Base-by-base conservation (phyloP, 2,888 invertebrate genomes). In the Leptopilina drosophilae region DNA sequence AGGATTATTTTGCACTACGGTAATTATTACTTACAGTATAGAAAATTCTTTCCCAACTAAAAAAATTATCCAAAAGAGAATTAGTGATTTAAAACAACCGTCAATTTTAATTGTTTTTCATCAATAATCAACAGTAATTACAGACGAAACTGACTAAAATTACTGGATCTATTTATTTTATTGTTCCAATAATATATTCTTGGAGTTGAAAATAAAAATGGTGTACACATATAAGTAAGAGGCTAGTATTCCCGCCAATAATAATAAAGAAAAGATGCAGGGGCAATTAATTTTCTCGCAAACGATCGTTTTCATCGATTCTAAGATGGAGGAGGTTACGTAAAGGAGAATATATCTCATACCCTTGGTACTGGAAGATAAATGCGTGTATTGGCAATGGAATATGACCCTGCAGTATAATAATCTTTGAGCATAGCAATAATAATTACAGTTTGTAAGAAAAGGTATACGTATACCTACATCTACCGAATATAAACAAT, bases 291-390 rank as follows among this genome's bases (percentile, higher is more conserved):
- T 73, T 73, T 56, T 73, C 73, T 56, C 33, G 14, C 73, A n/a
- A 73, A 56, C 73, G 73, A 73, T 73, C 73, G 73, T 73, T 73
- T 73, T 73, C 73, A 73, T 73, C 56, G 73, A 56, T 73, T 33
- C 49, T 56, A 56, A 73, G 73, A 73, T 73, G 53, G 73, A 73
- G 73, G 56, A 73, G 56, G 73, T 73, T 73, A 73, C 73, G 15
- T 73, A 73, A 73, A 73, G 26, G 73, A 73, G 33, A 33, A 53
- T 69, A 67, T 67, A 46, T 67, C 67, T 46, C 66, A 42, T 73
- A 73, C n/a, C 56, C 73, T 69, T 73, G 56, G 73, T 73, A 33
- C 49, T 53, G 56, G 73, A 73, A 73, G 73, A 73, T 56, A 73
- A 73, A 73, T 73, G 73, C 53, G 56, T 56, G 56, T 73, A 73